These are phyloP conservation scores for Conus betulinus DNA, from an alignment of 1,140 invertebrate species.

Conservation along the genomic window DNA sequence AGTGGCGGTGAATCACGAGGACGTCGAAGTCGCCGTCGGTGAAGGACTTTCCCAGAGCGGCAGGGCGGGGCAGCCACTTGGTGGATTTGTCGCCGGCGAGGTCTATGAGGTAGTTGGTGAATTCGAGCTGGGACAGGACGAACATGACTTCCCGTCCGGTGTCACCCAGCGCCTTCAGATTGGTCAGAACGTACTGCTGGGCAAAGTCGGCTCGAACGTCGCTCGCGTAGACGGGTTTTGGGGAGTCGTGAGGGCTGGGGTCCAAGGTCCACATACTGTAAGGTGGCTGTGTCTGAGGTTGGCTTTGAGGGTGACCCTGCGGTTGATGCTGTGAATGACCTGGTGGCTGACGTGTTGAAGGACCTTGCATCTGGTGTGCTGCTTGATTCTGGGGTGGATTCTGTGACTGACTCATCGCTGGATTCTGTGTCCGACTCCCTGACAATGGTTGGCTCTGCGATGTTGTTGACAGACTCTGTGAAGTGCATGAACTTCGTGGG, in stretches of 20 bases:
- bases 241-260: not conserved
- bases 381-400: too few species aligned
- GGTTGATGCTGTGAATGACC: not conserved
- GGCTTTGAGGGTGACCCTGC: not conserved
- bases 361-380: too few species aligned
- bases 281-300: not conserved
- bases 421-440: too few species aligned
- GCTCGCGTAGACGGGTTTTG: not conserved
- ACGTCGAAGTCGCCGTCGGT: conserved; percentile 22
- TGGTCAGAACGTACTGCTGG: conserved; percentile 18
- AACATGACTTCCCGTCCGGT: not conserved
- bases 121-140: conserved; percentile 18
- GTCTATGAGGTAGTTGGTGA: conserved; percentile 17
- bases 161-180: conserved; percentile 1
- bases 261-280: conserved; percentile 16
- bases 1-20: conserved; percentile 10
- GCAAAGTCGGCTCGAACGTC: conserved; percentile 17
- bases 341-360: too few species aligned
- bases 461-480: too few species aligned
- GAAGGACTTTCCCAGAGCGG: not conserved
- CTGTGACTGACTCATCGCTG: too few species aligned
- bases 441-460: too few species aligned
- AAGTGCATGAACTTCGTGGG: too few species aligned
- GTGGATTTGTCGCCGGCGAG: not conserved
- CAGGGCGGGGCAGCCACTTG: not conserved